A percentile compares a stretch with the other conserved stretches of the same genome.
phyloP scores from a whole-genome alignment of 1,140 invertebrate species.

The Pemphigus obesinymphae region DNA sequence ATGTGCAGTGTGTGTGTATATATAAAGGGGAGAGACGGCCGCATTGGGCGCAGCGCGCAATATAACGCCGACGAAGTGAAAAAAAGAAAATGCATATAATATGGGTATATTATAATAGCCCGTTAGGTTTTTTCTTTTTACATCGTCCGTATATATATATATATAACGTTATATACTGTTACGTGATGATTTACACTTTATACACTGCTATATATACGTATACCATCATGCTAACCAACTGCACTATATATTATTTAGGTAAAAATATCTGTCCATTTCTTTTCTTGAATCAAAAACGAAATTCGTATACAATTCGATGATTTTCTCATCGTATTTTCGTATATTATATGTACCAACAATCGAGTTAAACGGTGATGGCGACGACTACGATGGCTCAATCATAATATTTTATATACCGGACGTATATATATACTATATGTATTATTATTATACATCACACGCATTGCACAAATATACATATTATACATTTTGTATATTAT shows the following conservation, averaged over 20 bases:
- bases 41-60: not conserved
- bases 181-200: not conserved
- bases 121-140: not conserved
- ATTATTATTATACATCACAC: no score
- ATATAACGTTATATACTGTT: not conserved
- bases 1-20: no score
- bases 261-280: not conserved
- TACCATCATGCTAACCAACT: no score
- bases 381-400: no score
- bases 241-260: no score
- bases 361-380: not conserved
- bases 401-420: no score
- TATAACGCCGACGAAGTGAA: not conserved
- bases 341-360: not conserved
- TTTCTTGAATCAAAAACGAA: not conserved
- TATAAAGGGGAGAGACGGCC: not conserved
- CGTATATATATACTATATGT: no score
- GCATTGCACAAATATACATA: no score
- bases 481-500: no score
- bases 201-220: not conserved
- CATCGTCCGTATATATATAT: not conserved
- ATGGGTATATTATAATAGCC: not conserved
- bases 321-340: no score
- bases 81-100: not conserved
- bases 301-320: no score